Evolutionary conservation across 2,888 invertebrate genomes (phyloP), one percentile per base, ranked within the genome.

Genomic region (Keiferia lycopersicella): DNA sequence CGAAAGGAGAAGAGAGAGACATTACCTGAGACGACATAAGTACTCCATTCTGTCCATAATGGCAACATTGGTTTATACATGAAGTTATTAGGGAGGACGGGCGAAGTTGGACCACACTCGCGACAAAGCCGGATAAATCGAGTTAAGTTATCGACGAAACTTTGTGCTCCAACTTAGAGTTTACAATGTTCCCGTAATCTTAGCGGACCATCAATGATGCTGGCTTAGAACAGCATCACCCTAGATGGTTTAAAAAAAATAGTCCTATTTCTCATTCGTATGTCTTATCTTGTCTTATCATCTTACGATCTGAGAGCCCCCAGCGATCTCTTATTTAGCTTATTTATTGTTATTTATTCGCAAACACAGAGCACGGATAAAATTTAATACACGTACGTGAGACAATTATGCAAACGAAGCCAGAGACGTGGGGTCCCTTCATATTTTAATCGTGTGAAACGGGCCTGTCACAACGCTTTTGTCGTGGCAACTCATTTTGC

Each of bases 341-440:
- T 77, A 79, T 80, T 80, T 80, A 82, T 82, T 79, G 77, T 79
- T 83, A 81, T 82, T 83, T 82, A 81, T 75, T 71, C 72, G 73
- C 64, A 82, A 79, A 81, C 79, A 72, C 67, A 67, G 75, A 86
- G 84, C 86, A 85, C 83, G 79, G 75, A 76, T 80, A 79, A 76
- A 83, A 85, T 84, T 85, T 86, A n/a, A 84, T 84, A 80, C 73
- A 75, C 69, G 77, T 71, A 82, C 86, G 86, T 84, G 86, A 78
- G 74, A 73, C 78, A 80, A 83, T 84, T 85, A 86, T 85, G 81
- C 77, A 83, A 83, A 85, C 82, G 77, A 73, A 73, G 71, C 69
- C 73, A 71, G 71, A 68, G 11, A 82, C 81, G 81, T 80, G 82
- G 73, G 68, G 69, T 69, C 77, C 75, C 74, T 75, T 72, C 74